These are phyloP conservation scores for Bombus pyrosoma DNA, from an alignment of 1,140 invertebrate genomes.

Conservation along the genomic window DNA sequence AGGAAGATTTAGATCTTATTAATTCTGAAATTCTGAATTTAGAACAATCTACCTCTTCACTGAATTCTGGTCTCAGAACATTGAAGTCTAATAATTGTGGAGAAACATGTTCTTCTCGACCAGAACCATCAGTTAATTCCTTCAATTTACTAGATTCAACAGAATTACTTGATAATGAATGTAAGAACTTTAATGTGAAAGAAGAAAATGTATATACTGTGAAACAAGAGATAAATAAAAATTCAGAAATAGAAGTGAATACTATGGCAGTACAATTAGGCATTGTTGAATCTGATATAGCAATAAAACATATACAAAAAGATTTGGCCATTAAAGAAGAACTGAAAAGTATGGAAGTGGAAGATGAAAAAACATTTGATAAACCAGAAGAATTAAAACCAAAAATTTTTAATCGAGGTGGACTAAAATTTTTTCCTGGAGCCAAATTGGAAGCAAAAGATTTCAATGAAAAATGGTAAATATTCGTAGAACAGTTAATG, in stretches of 20 bases:
- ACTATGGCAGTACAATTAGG: conserved; percentile 57
- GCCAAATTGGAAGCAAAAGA: conserved; percentile 88
- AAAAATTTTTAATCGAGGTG: conserved; percentile 71
- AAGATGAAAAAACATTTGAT: conserved; percentile 63
- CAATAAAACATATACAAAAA: conserved; percentile 49
- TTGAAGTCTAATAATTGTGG: conserved; percentile 60
- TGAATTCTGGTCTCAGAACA: conserved; percentile 53
- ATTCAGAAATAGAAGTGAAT: conserved; percentile 59
- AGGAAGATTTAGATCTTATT: conserved; percentile 74
- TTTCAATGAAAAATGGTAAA: conserved; percentile 86
- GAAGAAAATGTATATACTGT: conserved; percentile 16
- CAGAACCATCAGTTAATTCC: conserved; percentile 60
- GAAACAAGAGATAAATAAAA: conserved; percentile 42
- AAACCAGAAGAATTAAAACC: conserved; percentile 67
- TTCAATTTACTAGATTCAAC: conserved; percentile 53
- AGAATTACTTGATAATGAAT: conserved; percentile 49
- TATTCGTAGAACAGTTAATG: neutral
- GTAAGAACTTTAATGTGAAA: conserved; percentile 23
- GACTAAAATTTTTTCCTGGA: conserved; percentile 83
- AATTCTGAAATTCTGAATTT: conserved; percentile 71
- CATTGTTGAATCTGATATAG: conserved; percentile 54
- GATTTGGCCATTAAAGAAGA: conserved; percentile 58
- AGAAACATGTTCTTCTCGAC: conserved; percentile 59
- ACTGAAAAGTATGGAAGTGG: conserved; percentile 43
- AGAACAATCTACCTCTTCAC: conserved; percentile 55